Base-by-base conservation (phyloP, 1,140 invertebrate genomes). In the Orius insidiosus region DNA sequence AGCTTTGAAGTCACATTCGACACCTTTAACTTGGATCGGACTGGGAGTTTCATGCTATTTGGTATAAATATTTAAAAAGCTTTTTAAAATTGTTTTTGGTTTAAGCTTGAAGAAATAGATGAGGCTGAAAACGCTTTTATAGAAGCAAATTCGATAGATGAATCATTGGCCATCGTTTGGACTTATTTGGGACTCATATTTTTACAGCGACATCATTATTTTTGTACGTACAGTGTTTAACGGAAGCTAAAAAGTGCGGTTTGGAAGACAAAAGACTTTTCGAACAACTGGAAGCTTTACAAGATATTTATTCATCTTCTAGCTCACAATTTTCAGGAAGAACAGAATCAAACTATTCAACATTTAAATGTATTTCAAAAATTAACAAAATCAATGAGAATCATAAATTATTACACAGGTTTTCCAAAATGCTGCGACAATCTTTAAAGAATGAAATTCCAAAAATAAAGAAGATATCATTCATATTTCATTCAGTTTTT, bases 81-180 rank as follows among this genome's bases (percentile, higher is more conserved):
- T 45, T 5, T 32, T 10, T 32, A 18, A 11, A 2, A 10, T 14
- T n/a, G 3, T 5, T 5, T 41, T 46, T 14, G 47, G 50, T 32
- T 48, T 19, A 36, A 55, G 56, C 10, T 53, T 32, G 35, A 47
- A 45, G 42, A 53, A 9, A 48, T 51, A 8, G 32, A 48, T 7
- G 48, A 59, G 9, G 57, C 57, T 10, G 56, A 57, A 47, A 8
- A 41, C 1, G 52, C 52, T 9, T 53, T 57, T 15, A 33, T 40
- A 0, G 53, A 57, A 49, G 55, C 56, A 7, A 59, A 57, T 42
- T 24, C 48, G 9, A 13, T 59, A 32, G 57, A 59, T 35, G 52
- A 48, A 18, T 53, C 46, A 7, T 48, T 52, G 49, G 52, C 54
- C n/a, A 32, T 50, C 6, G 50, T 52, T 14, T 59, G 57, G 57